Evolutionary conservation across 2,113 vertebrate species (phyloP).

Genomic region (Elanoides forficatus): DNA sequence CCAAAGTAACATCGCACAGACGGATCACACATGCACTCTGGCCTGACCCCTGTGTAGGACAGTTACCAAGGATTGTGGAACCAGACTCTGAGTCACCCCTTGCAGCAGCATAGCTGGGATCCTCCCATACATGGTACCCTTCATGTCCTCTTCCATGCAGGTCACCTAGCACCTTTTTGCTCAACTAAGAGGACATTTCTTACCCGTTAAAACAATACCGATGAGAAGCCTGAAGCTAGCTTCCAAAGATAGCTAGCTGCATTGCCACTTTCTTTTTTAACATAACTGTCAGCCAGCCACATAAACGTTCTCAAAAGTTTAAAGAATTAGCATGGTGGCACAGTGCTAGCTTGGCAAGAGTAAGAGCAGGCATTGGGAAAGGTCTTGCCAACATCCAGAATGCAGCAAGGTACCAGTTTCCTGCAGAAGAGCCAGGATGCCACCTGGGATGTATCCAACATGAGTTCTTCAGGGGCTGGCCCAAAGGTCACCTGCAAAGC

Average conservation of each 20-base stretch:
- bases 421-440: background rate
- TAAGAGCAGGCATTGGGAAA: background rate
- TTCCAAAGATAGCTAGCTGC: background rate
- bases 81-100: background rate
- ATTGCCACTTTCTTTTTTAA: background rate
- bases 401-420: background rate
- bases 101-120: background rate
- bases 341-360: background rate
- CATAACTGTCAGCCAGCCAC: background rate
- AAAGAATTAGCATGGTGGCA: background rate
- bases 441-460: background rate
- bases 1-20: no score
- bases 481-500: background rate
- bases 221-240: background rate
- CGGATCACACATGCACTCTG: rapidly evolving
- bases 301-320: background rate
- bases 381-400: background rate
- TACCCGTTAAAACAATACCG: background rate
- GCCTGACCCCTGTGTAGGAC: background rate
- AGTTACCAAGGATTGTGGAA: background rate
- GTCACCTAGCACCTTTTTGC: background rate
- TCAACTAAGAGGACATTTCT: background rate
- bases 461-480: background rate
- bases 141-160: background rate
- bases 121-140: no score